A percentile compares a stretch with the other conserved stretches of the same genome.
These are phyloP conservation scores for Pholis gunnellus DNA, from an alignment of 2,113 vertebrate species.

Conservation along the genomic window DNA sequence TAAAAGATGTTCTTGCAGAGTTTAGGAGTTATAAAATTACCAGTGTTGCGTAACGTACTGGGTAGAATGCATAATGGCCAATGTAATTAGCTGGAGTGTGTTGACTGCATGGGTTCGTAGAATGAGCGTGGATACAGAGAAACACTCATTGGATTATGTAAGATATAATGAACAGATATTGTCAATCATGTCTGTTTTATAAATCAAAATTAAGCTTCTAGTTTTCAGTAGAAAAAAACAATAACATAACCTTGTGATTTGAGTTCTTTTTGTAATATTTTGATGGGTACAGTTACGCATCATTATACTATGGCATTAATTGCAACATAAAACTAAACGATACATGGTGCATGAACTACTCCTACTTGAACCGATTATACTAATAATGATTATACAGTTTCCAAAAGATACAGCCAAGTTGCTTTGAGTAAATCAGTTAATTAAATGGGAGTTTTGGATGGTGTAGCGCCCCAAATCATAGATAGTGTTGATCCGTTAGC, in stretches of 20 bases:
- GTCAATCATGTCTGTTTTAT: not conserved
- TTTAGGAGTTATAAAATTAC: not conserved
- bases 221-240: not conserved
- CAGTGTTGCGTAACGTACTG: conserved; percentile 1
- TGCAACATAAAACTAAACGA: not conserved
- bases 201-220: not conserved
- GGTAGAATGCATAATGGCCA: conserved; percentile 6
- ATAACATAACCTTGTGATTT: not conserved
- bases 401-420: conserved; percentile 24
- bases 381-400: not conserved
- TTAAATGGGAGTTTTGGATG: conserved; percentile 27
- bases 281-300: not conserved
- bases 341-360: not conserved
- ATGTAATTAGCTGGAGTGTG: conserved; percentile 23
- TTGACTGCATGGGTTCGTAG: not conserved
- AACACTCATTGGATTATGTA: not conserved
- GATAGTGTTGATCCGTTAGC: conserved; percentile 58
- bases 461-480: conserved; percentile 35
- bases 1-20: not conserved
- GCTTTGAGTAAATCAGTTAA: conserved; percentile 10
- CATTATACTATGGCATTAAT: not conserved
- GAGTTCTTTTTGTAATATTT: not conserved
- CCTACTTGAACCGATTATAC: not conserved
- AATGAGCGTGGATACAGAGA: not conserved
- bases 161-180: not conserved